Evolutionary conservation across 2,888 invertebrate genomes (phyloP), one percentile per base, ranked within the genome.

Genomic region (Tinea pellionella): DNA sequence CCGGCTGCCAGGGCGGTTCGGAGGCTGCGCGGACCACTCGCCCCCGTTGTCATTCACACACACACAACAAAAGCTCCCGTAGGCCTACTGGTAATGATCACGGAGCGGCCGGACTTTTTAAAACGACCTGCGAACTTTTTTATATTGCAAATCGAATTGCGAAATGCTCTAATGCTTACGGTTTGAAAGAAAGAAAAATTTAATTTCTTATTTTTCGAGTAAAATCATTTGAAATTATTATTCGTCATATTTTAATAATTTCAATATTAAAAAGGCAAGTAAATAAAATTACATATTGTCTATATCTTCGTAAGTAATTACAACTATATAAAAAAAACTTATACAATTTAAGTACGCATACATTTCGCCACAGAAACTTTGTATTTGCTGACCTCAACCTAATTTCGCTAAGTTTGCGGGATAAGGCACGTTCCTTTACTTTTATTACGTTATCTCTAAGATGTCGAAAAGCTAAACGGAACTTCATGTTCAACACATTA

Each of bases 41-140:
- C 80, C 81, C 83, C 81, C 79, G 77, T 82, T 81, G 79, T 79
- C 85, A 83, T 85, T 85, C 85, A 83, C 77, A 71, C 76, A 68
- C 77, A 72, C 72, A 73, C 69, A 42, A 53, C 42, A 13, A 15
- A 15, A 42, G 24, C 55, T 37, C 47, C 57, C 43, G 42, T 19
- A 60, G 41, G 42, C 41, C 56, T 42, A 37, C 57, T 58, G 58
- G 47, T 47, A 61, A 57, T 32, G 37, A 53, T 53, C 55, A 57
- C 29, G 29, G 57, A 43, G 81, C 80, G 77, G 79, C 73, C 77
- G 77, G 79, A 82, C 78, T 58, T 81, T 77, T 74, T 77, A 79
- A 80, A 78, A 81, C 79, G 80, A 80, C 80, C 78, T 80, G 78
- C 78, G 79, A 77, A 75, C 72, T 79, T 80, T 24, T 79, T 78